Evolutionary conservation across 1,140 invertebrate genomes (phyloP).

Genomic region (Meloidogyne floridensis): DNA sequence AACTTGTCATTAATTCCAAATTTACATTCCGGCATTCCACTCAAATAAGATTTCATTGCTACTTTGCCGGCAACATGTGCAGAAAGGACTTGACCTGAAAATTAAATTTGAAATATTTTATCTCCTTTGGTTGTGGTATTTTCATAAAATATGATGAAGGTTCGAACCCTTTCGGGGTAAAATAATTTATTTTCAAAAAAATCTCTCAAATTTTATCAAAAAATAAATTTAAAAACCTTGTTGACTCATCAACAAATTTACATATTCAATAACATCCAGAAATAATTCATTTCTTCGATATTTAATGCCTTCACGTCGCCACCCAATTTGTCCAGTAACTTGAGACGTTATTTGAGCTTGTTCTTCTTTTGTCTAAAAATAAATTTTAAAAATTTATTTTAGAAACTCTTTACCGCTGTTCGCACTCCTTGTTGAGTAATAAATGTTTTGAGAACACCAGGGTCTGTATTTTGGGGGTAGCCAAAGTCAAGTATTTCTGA

Average conservation of each 20-base stretch:
- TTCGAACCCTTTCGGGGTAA: neutral
- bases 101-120: neutral
- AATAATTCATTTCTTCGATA: constrained; percentile 97
- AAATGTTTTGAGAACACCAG: constrained; percentile 95
- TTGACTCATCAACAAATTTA: constrained; percentile 98
- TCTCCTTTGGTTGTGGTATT: neutral
- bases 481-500: constrained; percentile 99
- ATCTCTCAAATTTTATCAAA: neutral
- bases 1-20: constrained; percentile 99
- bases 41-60: constrained; percentile 98
- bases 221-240: constrained; percentile 75
- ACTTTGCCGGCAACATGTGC: constrained; percentile 99
- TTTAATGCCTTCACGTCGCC: constrained; percentile 97
- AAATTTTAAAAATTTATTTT: constrained; percentile 21
- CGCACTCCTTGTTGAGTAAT: constrained; percentile 99
- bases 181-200: neutral
- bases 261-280: constrained; percentile 96
- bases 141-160: neutral
- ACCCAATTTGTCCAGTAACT: constrained; percentile 94
- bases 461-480: constrained; percentile 99
- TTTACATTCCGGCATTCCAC: constrained; percentile 99
- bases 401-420: constrained; percentile 71
- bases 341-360: constrained; percentile 99
- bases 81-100: constrained; percentile 88
- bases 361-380: constrained; percentile 86